Base-by-base conservation (phyloP, 2,888 invertebrate genomes). In the Melangyna quadrimaculata region DNA sequence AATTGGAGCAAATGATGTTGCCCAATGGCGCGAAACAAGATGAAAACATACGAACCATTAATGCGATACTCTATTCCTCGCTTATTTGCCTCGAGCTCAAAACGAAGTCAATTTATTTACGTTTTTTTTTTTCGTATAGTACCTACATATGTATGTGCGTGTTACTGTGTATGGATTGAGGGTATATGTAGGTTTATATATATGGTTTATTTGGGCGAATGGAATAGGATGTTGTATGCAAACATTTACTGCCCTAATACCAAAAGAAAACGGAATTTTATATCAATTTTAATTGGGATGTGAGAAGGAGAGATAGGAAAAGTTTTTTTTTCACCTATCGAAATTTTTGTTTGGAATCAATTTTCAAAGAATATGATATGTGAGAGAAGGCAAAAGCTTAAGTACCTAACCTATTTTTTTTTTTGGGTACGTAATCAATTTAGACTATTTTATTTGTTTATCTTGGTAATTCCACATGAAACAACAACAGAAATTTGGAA, bases 11-110 rank as follows among this genome's bases (percentile, higher is more conserved):
- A 86, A 86, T 73, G 81, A 81, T 86, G 77, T 73, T 86, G 77
- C 73, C 86, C 86, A 86, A 86, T 81, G 86, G 86, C 86, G 86
- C 73, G 81, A 81, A 86, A 86, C 69, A 77, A 86, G 86, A 86
- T 86, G 86, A 86, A 81, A 86, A 86, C 86, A 81, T 81, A 70
- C 78, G 80, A 81, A 77, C 77, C 77, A 77, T 86, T 86, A 73
- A 86, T 77, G 77, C 86, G 77, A 86, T 75, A 80, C 61, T 79
- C 43, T 67, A 67, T 67, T 51, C 48, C 67, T 67, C 24, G 48
- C 24, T 65, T 45, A 51, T 19, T 51, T 67, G 51, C 67, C 51
- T 35, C 35, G 19, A 27, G 27, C 19, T 65, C 71, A 8, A 70
- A 69, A 35, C n/a, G 37, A 69, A 86, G 80, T 80, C 77, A 81